Base-by-base conservation (phyloP, 35 echinoderm and acorn worm species). In the Heliocidaris tuberculata region DNA sequence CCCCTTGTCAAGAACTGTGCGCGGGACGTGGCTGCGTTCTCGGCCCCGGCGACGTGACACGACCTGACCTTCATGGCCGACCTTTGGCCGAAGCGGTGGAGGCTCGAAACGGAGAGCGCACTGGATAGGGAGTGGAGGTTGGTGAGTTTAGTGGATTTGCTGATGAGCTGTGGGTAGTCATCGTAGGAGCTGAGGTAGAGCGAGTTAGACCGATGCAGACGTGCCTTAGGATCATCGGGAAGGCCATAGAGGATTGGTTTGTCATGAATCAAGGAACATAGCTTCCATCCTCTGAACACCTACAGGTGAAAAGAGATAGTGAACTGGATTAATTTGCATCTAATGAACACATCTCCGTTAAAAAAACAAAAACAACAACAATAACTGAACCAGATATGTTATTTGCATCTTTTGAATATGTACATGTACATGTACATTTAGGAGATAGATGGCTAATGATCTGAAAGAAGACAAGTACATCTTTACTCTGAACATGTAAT, bases 161-260 rank as follows among this genome's bases (percentile, higher is more conserved):
- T 89, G 65, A 78, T 78, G 0, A 78, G 87, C 48, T 48, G 48
- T 47, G 91, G 47, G 47, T 24, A 21, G 91, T 59, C 91, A 7
- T 52, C 27, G 49, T 93, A 93, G 16, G n/a, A 5, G 27, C 48
- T 52, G n/a, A 93, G 91, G 50, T 93, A 93, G 91, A 93, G 91
- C 12, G 91, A 93, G 50, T 93, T 93, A 48, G 91, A 52, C 11
- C 50, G 47, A 16, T 13, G 13, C 16, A 49, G 8, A 11, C 91
- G 47, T 35, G 47, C 27, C 48, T 93, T 93, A 9, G 91, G 91
- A 31, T 93, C n/a, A n/a, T 93, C 91, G 4, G 91, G 91, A 12
- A 93, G 91, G 48, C 91, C 91, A 0, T 93, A 93, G 3, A 93
- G 91, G 91, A 93, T 59, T 2, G 91, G 91, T 59, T 93, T 93